Evolutionary conservation across 37 sponge, comb jelly and placozoan species (phyloP), one percentile per base, ranked within the genome.

Genomic region (Halichondria panicea): DNA sequence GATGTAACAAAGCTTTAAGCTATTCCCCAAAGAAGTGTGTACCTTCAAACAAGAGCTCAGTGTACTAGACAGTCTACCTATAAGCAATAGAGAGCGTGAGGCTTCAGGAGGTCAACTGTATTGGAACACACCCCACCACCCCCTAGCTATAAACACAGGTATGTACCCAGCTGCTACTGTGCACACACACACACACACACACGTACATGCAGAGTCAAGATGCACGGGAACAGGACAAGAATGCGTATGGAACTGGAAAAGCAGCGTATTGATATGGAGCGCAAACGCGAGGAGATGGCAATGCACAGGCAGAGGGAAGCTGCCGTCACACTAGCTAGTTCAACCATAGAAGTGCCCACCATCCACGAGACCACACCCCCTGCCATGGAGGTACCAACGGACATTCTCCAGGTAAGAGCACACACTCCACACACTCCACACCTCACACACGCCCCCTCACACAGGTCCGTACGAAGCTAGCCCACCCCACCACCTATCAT

Each of bases 401-500:
- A 56, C 50, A 45, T 87, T 0, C 60, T 87, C 24, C 64, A 87
- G 81, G 88, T 87, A 36, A 68, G 74, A 4, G 25, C 30, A 13
- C 2, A 32, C 36, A 32, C 34, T 34, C 2, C 52, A 63, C 48
- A 6, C 2, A 15, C 27, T 41, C 45, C 55, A 0, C 39, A 54
- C 68, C 58, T 4, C 70, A 6, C 41, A 68, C 67, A 67, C 27
- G 7, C 43, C 22, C 43, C 55, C 55, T 37, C 44, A 58, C 24
- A 56, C 63, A 89, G 90, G 90, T 89, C 1, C 85, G 69, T 24
- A 84, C 85, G 3, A 40, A 72, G 43, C 81, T 89, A 30, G 80
- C 89, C 46, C 68, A 92, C 54, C 93, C 93, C 12, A 92, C 93
- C 21, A 71, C 66, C 38, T 92, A 79, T 34, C 88, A 92, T 43